A percentile compares a stretch with the other conserved stretches of the same genome.
Conservation (phyloP, 2,797 vertebrate species). For the Loris lydekkerianus region DNA sequence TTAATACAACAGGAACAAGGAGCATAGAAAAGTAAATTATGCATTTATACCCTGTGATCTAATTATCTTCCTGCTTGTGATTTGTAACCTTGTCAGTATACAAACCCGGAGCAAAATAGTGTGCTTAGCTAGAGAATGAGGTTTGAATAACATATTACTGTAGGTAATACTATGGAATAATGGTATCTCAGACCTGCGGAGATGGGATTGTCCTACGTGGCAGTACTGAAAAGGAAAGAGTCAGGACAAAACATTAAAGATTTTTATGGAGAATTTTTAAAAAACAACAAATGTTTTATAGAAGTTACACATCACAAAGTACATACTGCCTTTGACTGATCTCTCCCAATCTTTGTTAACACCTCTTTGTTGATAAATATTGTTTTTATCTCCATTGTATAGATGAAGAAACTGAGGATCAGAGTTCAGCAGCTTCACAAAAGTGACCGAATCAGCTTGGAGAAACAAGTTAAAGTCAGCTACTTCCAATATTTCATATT, state of each 20-base stretch:
- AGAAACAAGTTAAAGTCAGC: conserved; percentile 10
- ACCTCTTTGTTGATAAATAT: neutral
- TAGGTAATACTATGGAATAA: neutral
- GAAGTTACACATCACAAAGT: neutral
- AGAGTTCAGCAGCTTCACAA: neutral
- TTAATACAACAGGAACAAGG: neutral
- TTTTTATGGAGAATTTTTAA: neutral
- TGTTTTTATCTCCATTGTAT: neutral
- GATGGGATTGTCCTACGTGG: neutral
- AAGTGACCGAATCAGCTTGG: neutral
- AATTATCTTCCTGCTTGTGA: neutral
- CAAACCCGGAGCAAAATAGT: conserved; percentile 14
- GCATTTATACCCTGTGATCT: neutral
- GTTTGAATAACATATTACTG: neutral
- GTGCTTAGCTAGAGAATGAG: neutral
- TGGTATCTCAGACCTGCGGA: neutral
- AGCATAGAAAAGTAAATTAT: neutral
- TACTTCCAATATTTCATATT: neutral
- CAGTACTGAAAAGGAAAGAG: neutral
- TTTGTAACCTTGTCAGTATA: conserved; percentile 27
- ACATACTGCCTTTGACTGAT: neutral
- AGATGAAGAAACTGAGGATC: neutral
- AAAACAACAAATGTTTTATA: neutral
- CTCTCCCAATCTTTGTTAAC: neutral
- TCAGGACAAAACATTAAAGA: neutral